phyloP scores from a whole-genome alignment of 2,888 invertebrate species.

The Platycheirus albimanus region DNA sequence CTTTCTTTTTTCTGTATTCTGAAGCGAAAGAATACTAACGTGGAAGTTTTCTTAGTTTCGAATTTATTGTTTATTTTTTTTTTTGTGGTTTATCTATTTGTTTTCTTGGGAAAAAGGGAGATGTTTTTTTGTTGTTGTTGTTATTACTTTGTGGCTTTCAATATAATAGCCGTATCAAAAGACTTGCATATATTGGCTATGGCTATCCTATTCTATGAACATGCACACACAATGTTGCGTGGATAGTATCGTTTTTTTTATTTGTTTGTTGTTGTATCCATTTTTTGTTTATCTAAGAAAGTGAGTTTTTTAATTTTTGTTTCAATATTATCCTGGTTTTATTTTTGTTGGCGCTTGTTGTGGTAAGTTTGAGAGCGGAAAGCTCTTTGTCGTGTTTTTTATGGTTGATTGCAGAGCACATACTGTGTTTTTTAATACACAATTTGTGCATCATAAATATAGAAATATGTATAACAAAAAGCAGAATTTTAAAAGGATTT shows the following conservation, averaged over 20 bases:
- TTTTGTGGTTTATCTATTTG: background rate
- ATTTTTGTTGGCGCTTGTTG: background rate
- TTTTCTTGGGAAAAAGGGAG: background rate
- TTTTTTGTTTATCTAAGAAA: background rate
- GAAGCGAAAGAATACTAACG: background rate
- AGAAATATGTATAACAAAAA: too few relatives aligned
- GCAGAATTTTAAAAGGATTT: too few relatives aligned
- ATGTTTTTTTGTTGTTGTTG: too few relatives aligned
- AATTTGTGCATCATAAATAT: too few relatives aligned
- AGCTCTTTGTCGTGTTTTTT: background rate
- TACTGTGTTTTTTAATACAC: too few relatives aligned
- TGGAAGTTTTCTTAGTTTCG: constrained; percentile 9
- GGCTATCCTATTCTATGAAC: background rate
- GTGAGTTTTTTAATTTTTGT: background rate
- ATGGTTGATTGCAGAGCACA: background rate
- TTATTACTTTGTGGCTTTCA: background rate
- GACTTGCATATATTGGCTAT: background rate
- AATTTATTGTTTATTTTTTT: constrained; percentile 5
- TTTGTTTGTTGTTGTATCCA: background rate
- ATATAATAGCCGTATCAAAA: background rate
- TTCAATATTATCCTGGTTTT: background rate
- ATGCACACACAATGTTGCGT: constrained; percentile 58
- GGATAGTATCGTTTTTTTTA: background rate
- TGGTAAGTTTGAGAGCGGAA: background rate
- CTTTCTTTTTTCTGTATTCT: background rate